phyloP scores from a whole-genome alignment of 1,140 invertebrate species.

The Adelges cooleyi region DNA sequence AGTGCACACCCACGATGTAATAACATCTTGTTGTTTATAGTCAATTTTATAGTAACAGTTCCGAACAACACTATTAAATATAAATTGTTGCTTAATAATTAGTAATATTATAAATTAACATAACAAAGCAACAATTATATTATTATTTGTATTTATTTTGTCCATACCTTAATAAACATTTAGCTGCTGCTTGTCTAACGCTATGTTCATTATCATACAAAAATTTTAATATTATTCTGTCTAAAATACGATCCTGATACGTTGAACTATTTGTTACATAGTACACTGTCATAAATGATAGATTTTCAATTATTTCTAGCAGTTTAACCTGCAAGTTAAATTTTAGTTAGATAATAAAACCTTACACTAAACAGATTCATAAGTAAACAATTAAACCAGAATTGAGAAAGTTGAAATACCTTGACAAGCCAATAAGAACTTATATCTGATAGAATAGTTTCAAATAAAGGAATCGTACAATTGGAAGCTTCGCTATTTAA shows the following conservation, averaged over 20 bases:
- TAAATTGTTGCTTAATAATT: no score
- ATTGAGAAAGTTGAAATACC: no score
- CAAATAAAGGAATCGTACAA: conserved; percentile 6
- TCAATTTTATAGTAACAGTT: conserved; percentile 22
- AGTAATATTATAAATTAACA: no score
- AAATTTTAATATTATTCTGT: conserved; percentile 20
- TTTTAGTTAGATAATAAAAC: conserved; percentile 14
- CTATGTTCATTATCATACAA: conserved; percentile 13
- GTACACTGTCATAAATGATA: conserved; percentile 19
- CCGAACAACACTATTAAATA: background rate
- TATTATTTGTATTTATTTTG: no score
- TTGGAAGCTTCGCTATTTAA: conserved; percentile 33
- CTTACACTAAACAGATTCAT: background rate
- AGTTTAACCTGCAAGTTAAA: conserved; percentile 14
- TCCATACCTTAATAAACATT: conserved; percentile 22
- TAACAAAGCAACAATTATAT: no score
- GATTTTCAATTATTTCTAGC: conserved; percentile 17
- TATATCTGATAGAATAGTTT: background rate
- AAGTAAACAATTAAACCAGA: no score
- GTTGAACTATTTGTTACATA: conserved; percentile 18
- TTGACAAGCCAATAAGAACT: conserved; percentile 25
- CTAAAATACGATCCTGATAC: conserved; percentile 13
- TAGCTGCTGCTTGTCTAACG: conserved; percentile 13
- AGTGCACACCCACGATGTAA: conserved; percentile 3
- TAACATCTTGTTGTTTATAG: conserved; percentile 9